phyloP scores from a whole-genome alignment of 2,797 vertebrate genomes.

The Mormyrops boulengeri region DNA sequence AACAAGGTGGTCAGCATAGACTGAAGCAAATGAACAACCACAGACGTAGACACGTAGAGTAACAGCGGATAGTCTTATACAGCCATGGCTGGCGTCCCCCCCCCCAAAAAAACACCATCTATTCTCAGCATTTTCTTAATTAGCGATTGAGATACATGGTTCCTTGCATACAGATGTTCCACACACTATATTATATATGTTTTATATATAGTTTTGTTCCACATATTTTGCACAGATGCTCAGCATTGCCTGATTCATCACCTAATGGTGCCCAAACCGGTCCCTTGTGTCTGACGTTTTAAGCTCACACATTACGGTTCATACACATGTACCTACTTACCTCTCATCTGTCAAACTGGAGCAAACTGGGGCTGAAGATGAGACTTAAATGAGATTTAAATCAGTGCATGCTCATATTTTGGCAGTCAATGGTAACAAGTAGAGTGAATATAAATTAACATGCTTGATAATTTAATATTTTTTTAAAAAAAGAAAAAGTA shows the following conservation, averaged over 20 bases:
- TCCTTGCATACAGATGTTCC: background rate
- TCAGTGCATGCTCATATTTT: conserved; percentile 65
- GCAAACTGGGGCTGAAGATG: conserved; percentile 53
- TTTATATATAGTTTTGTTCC: background rate
- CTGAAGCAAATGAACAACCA: background rate
- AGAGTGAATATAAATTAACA: conserved; percentile 49
- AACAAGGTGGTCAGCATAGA: background rate
- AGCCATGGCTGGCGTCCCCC: background rate
- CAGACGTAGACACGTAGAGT: background rate
- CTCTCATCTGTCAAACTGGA: conserved; percentile 34
- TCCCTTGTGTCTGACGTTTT: background rate
- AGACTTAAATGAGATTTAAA: conserved; percentile 52
- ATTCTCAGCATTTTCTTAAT: background rate
- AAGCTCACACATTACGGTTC: conserved; percentile 12
- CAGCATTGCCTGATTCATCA: background rate
- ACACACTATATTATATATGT: background rate
- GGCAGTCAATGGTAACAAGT: conserved; percentile 50
- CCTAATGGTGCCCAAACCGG: background rate
- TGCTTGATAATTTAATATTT: conserved; percentile 28
- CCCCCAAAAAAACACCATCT: background rate
- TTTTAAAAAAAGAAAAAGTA: conserved; percentile 5
- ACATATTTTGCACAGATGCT: background rate
- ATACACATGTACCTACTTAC: conserved; percentile 17
- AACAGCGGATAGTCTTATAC: background rate
- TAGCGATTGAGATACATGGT: background rate